Base-by-base conservation (phyloP, 2,797 vertebrate species). In the Clangula hyemalis region DNA sequence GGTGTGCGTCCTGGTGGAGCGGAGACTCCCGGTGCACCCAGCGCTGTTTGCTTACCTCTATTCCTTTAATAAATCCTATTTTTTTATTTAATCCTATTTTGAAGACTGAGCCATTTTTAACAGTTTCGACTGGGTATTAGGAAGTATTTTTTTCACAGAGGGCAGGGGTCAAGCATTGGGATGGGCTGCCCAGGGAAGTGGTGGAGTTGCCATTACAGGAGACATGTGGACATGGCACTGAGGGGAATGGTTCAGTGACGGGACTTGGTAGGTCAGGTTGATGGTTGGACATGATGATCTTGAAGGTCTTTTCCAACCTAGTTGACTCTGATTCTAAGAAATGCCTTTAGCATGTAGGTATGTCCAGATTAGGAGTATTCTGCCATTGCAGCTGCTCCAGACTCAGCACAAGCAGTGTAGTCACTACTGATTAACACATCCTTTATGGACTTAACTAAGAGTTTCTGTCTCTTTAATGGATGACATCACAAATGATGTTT, bases 351-450 rank as follows among this genome's bases (percentile, higher is more conserved):
- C 34, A 8, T 0, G 12, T 1, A 8, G 53, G 38, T 43, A 14
- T 2, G 24, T 27, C 32, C 20, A 2, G 6, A 21, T 7, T 28
- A 12, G 65, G 51, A 2, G 30, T 1, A 22, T 25, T 4, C 41
- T 7, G 30, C 0, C 5, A 9, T 19, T 13, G 54, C 49, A 27
- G 43, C 41, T 17, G 27, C 34, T 62, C 41, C 41, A 10, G 41
- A 16, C 51, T 41, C 57, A 24, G 57, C 38, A 6, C 1, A 9
- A 10, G 18, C 64, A 25, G 16, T 0, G 24, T 2, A 38, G 56
- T 54, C 39, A 1, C 82, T 68, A 5, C 3, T 6, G 60, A 51
- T 21, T 60, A 18, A 25, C 54, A 8, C 76, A 28, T 34, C 71
- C 54, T 17, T 51, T 3, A 12, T 2, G 13, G 51, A 4, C 86